Evolutionary conservation across 1,140 invertebrate genomes (phyloP).

Genomic region (Calephelis nemesis): DNA sequence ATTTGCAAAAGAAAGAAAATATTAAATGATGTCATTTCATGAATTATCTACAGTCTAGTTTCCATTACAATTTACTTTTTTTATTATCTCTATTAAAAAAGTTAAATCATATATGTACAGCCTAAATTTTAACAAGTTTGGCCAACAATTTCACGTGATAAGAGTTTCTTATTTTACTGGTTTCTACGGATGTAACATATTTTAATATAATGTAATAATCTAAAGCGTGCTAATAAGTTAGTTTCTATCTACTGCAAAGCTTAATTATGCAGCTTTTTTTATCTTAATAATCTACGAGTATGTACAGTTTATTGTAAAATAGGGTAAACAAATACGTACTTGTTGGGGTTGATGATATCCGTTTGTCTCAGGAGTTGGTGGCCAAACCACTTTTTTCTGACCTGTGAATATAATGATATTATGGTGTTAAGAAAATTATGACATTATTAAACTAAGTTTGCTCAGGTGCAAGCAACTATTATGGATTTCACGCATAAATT

Average conservation of each 20-base stretch:
- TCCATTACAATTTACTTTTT: no score
- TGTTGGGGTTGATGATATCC: conserved; percentile 77
- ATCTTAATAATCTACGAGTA: not conserved
- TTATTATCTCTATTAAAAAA: not conserved
- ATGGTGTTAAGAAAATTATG: not conserved
- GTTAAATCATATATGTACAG: conserved; percentile 6
- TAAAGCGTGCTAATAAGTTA: not conserved
- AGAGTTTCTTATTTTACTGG: no score
- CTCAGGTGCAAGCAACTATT: not conserved
- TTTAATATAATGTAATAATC: not conserved
- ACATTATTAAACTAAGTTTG: not conserved
- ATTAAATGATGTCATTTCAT: no score
- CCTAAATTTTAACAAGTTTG: not conserved
- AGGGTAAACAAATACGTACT: conserved; percentile 38
- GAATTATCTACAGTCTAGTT: no score
- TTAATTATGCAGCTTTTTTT: conserved; percentile 7
- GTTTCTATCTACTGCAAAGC: no score
- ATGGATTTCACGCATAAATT: no score
- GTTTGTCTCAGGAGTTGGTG: conserved; percentile 86
- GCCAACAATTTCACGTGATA: no score
- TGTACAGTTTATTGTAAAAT: not conserved
- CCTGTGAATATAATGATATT: conserved; percentile 77
- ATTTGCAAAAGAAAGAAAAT: no score
- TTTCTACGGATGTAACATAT: no score
- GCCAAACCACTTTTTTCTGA: conserved; percentile 90